Base-by-base conservation (phyloP, 2,797 vertebrate species). In the Ctenosaura bakeri region DNA sequence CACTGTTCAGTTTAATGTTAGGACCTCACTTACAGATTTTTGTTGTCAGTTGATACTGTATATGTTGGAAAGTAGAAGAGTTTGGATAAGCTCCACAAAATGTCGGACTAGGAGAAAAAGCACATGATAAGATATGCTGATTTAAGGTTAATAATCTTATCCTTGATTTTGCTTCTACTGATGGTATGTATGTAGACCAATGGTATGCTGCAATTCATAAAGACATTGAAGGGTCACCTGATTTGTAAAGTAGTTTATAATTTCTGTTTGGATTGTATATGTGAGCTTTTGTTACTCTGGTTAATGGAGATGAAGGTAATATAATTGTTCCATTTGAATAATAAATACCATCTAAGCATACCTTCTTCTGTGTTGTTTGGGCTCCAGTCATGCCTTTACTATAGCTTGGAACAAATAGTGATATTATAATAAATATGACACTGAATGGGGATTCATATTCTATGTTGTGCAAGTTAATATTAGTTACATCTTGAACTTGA, bases 141-240 rank as follows among this genome's bases (percentile, higher is more conserved):
- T 56, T 6, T 73, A 83, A 83, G 83, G 80, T 26, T 88, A 88
- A n/a, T 94, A 13, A 87, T 89, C 87, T 54, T 26, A 4, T 9
- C 88, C 90, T 92, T 91, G 91, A 89, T 85, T 24, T 24, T 89
- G 50, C 0, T 0, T 81, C 5, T 13, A 66, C 35, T 76, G 52
- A 76, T 76, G 16, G 56, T 59, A 59, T 62, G 59, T 92, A 74
- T 87, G 50, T 83, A 88, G 74, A 92, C 90, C 94, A 96, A 94
- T 94, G 92, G 54, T 91, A 89, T 71, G n/a, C 86, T 94, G 6
- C 93, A 93, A 90, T 94, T 89, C 52, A 54, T 52, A 92, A 89
- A 90, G 95, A 95, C 92, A 94, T 91, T 93, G 88, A 91, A 91
- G 92, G 88, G 86, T 95, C 94, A 87, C 12, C 0, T 78, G 46